Conservation (phyloP, 1,140 invertebrate genomes). For the Philotrypesis tridentata region DNA sequence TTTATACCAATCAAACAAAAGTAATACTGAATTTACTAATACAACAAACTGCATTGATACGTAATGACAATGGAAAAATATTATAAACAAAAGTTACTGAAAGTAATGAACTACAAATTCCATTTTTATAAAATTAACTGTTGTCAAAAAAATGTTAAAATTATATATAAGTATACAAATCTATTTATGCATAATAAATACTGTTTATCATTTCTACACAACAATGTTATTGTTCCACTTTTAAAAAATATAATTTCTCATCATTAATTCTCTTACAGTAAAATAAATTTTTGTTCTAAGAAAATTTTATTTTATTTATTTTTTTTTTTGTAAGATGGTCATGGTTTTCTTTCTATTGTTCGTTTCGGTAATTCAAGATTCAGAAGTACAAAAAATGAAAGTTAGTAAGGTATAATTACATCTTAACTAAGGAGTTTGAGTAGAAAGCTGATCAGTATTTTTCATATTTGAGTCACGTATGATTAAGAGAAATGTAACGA, state of each 20-base stretch:
- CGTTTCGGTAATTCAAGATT: too few species aligned
- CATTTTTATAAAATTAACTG: slow-evolving; percentile 29
- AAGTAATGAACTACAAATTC: slow-evolving; percentile 39
- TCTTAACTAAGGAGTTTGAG: too few species aligned
- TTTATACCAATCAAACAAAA: background rate
- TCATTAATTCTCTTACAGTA: background rate
- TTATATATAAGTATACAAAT: slow-evolving; percentile 25
- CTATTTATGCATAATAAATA: slow-evolving; percentile 23
- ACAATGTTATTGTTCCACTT: background rate
- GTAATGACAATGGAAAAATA: background rate
- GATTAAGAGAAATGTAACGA: too few species aligned
- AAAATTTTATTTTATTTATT: too few species aligned
- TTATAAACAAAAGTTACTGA: background rate
- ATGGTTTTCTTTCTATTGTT: too few species aligned
- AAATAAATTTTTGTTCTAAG: too few species aligned
- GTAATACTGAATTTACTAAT: slow-evolving; percentile 23
- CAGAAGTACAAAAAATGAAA: too few species aligned
- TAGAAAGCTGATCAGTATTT: too few species aligned
- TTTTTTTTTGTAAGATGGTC: too few species aligned
- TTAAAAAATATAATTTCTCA: background rate
- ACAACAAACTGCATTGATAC: background rate
- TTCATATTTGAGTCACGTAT: too few species aligned
- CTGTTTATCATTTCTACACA: background rate
- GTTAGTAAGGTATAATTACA: too few species aligned
- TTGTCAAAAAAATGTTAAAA: background rate